Conservation (phyloP, 2,888 invertebrate species). For the Periphyllus acericola region DNA sequence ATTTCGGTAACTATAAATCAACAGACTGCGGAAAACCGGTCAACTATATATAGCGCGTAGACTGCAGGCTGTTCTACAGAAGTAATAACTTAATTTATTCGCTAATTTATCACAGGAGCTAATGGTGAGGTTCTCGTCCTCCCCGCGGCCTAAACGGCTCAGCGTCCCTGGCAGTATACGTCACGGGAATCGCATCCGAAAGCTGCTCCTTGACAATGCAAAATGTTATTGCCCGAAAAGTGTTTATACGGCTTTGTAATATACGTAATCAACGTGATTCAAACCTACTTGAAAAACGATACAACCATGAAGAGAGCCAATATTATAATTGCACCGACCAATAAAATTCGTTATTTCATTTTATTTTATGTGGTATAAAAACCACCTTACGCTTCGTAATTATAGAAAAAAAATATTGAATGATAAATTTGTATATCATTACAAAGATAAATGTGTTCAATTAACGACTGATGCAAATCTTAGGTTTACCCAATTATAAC, state of each 20-base stretch:
- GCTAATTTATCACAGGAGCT: slow-evolving; percentile 40
- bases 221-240: not conserved
- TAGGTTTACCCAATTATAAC: too few species aligned
- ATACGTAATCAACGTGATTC: not conserved
- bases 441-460: not conserved
- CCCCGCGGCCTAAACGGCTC: not conserved
- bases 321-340: not conserved
- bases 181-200: not conserved
- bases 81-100: slow-evolving; percentile 58
- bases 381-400: too few species aligned
- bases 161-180: not conserved
- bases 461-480: too few species aligned
- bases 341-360: not conserved
- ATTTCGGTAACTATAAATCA: slow-evolving; percentile 46
- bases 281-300: not conserved
- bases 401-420: not conserved
- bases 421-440: not conserved
- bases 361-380: not conserved
- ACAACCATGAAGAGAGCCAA: not conserved
- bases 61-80: slow-evolving; percentile 6
- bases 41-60: slow-evolving; percentile 23
- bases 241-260: not conserved
- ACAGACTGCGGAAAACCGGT: slow-evolving; percentile 43
- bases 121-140: not conserved
- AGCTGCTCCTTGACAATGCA: not conserved